phyloP scores from a whole-genome alignment of 2,888 invertebrate genomes.

The Neoaliturus tenellus region DNA sequence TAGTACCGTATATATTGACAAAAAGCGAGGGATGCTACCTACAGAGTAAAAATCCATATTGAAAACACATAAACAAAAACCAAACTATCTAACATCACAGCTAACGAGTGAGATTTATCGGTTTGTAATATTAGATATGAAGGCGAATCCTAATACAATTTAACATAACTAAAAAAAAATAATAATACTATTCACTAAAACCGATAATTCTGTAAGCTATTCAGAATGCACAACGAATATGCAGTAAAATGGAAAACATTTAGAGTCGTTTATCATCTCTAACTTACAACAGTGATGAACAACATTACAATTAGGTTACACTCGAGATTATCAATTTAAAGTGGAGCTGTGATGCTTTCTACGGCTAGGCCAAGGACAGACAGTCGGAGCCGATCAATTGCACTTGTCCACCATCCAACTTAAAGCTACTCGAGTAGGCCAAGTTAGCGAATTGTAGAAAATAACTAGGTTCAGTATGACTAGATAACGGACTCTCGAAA shows the following conservation, averaged over 20 bases:
- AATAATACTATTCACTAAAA: slow-evolving; percentile 53
- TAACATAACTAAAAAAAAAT: slow-evolving; percentile 39
- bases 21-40: slow-evolving; percentile 53
- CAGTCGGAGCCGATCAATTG: slow-evolving; percentile 46
- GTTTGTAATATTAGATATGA: slow-evolving; percentile 53
- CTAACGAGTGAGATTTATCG: slow-evolving; percentile 56
- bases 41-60: slow-evolving; percentile 57
- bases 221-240: slow-evolving; percentile 56
- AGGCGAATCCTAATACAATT: slow-evolving; percentile 50
- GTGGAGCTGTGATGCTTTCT: slow-evolving; percentile 53
- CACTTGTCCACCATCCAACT: slow-evolving; percentile 52
- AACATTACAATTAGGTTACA: slow-evolving; percentile 55
- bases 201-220: slow-evolving; percentile 52
- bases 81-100: slow-evolving; percentile 56
- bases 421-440: slow-evolving; percentile 57
- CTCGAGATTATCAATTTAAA: slow-evolving; percentile 52
- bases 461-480: slow-evolving; percentile 54
- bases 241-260: slow-evolving; percentile 57
- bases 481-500: slow-evolving; percentile 53
- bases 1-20: slow-evolving; percentile 56
- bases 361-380: slow-evolving; percentile 52
- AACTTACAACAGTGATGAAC: slow-evolving; percentile 57
- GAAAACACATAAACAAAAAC: slow-evolving; percentile 54
- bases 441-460: slow-evolving; percentile 52
- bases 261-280: slow-evolving; percentile 57